phyloP scores from a whole-genome alignment of 2,888 invertebrate species.

The Hylaea fasciaria region DNA sequence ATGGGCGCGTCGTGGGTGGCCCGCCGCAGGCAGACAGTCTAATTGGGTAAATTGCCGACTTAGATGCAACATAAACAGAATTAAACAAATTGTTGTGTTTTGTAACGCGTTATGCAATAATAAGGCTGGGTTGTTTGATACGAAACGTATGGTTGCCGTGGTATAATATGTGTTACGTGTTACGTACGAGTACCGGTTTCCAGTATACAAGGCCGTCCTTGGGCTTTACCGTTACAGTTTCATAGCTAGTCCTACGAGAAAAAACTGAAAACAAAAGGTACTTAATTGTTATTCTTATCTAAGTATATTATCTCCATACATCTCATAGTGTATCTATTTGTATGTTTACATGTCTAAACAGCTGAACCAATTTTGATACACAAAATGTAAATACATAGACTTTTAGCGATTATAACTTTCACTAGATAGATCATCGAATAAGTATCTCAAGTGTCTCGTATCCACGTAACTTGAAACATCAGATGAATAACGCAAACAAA shows the following conservation, averaged over 20 bases:
- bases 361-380: no score
- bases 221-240: no score
- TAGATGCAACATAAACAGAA: slow-evolving; percentile 81
- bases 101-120: slow-evolving; percentile 63
- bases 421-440: neutral
- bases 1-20: slow-evolving; percentile 80
- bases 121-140: slow-evolving; percentile 31
- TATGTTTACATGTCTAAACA: no score
- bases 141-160: neutral
- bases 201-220: no score
- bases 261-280: no score
- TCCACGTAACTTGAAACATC: slow-evolving; percentile 35
- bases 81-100: slow-evolving; percentile 76
- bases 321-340: no score
- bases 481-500: slow-evolving; percentile 46
- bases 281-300: neutral
- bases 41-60: slow-evolving; percentile 83
- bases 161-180: no score
- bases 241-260: no score
- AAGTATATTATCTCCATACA: no score
- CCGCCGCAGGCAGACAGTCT: slow-evolving; percentile 63
- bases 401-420: neutral
- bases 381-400: no score
- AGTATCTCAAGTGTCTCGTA: slow-evolving; percentile 12
- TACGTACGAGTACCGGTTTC: no score